Conservation (phyloP, 2,797 vertebrate genomes). For the Echiichthys vipera region DNA sequence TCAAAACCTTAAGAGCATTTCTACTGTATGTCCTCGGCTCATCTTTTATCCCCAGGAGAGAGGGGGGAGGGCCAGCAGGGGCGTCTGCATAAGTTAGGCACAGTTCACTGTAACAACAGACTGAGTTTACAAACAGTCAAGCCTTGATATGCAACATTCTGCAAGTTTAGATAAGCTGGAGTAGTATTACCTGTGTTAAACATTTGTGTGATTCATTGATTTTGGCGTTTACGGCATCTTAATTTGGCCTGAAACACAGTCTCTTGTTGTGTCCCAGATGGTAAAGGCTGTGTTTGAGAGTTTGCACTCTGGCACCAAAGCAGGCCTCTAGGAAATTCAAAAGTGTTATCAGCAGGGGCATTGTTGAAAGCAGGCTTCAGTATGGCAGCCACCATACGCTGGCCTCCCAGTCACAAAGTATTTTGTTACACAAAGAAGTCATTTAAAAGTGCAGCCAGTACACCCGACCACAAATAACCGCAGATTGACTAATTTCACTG, state of each 20-base stretch:
- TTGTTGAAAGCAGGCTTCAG: conserved; percentile 59
- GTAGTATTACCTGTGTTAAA: conserved; percentile 22
- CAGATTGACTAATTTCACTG: conserved; percentile 34
- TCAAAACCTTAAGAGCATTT: conserved; percentile 52
- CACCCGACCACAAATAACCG: conserved; percentile 30
- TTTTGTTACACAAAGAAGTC: conserved; percentile 61
- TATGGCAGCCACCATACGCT: conserved; percentile 54
- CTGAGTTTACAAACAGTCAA: conserved; percentile 34
- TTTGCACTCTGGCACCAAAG: conserved; percentile 57
- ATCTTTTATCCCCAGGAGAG: conserved; percentile 33
- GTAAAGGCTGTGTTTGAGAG: conserved; percentile 44
- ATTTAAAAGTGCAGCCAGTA: conserved; percentile 43
- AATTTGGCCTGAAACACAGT: conserved; percentile 18
- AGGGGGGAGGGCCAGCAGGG: conserved; percentile 19
- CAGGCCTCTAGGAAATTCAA: conserved; percentile 40
- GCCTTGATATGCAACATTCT: conserved; percentile 36
- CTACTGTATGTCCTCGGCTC: conserved; percentile 29
- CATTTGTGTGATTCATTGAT: conserved; percentile 19
- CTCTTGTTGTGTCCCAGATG: conserved; percentile 22
- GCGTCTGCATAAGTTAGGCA: conserved; percentile 28
- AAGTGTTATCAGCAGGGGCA: conserved; percentile 47
- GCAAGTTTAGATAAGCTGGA: conserved; percentile 18
- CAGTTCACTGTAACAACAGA: conserved; percentile 23
- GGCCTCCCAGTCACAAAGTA: conserved; percentile 56
- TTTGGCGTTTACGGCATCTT: conserved; percentile 27